A percentile compares a stretch with the other conserved stretches of the same genome.
phyloP scores from a whole-genome alignment of 2,888 invertebrate species.

The Danaus chrysippus region DNA sequence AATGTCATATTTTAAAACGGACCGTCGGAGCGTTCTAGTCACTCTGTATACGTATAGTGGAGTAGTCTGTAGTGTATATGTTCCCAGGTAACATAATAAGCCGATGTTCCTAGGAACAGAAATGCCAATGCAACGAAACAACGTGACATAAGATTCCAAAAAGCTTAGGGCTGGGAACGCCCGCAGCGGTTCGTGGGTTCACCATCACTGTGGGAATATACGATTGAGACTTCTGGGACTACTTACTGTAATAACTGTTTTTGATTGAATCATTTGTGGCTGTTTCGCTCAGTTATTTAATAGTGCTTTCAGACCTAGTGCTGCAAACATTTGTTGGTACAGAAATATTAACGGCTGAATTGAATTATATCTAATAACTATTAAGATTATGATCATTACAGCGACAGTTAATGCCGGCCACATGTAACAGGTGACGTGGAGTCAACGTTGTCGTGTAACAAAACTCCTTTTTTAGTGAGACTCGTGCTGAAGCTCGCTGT shows the following conservation, averaged over 20 bases:
- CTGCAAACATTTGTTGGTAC: background rate
- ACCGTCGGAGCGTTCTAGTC: too few species aligned
- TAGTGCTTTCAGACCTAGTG: constrained; percentile 8
- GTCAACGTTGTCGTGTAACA: background rate
- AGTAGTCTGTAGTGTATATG: background rate
- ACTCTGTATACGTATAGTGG: too few species aligned
- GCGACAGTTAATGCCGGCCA: constrained; percentile 1
- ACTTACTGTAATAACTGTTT: constrained; percentile 50
- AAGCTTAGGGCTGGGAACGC: constrained; percentile 40
- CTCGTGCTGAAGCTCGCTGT: constrained; percentile 21
- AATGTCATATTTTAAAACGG: too few species aligned
- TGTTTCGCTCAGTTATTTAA: constrained; percentile 3
- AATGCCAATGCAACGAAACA: constrained; percentile 5
- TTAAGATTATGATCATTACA: constrained; percentile 4
- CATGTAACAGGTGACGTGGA: background rate
- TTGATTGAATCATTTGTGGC: constrained; percentile 16
- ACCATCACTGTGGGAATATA: constrained; percentile 68
- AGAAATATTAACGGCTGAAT: background rate
- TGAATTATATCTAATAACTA: background rate
- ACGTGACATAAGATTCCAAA: constrained; percentile 8
- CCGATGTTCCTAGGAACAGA: constrained; percentile 5
- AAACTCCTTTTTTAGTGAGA: constrained; percentile 21
- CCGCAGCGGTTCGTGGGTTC: constrained; percentile 60
- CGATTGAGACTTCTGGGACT: constrained; percentile 58
- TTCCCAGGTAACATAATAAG: constrained; percentile 5